Percentiles rank a stretch among this genome's conserved stretches.
Conservation (phyloP, 2,113 vertebrate species). For the Chloroceryle aenea region DNA sequence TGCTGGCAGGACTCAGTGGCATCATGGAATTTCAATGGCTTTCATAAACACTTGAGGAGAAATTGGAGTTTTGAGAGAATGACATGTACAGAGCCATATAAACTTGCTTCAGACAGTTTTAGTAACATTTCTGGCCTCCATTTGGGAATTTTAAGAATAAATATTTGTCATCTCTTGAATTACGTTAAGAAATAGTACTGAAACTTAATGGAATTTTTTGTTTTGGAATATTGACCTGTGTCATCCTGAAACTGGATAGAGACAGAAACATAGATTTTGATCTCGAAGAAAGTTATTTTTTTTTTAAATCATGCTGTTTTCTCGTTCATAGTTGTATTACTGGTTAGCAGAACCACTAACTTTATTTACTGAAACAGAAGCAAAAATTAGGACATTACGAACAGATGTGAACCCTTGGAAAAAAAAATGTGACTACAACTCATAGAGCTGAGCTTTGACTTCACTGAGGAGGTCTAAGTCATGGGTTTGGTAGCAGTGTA, state of each 20-base stretch:
- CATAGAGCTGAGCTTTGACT: not conserved
- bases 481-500: not conserved
- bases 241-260: not conserved
- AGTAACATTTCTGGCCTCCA: not conserved
- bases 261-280: not conserved
- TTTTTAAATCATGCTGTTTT: conserved; percentile 22
- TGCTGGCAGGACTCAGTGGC: not conserved
- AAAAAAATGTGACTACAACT: not conserved
- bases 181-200: not conserved
- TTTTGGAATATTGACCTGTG: not conserved
- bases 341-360: not conserved
- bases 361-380: not conserved
- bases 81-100: not conserved
- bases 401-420: not conserved
- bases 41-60: not conserved
- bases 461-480: not conserved
- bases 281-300: not conserved
- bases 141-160: not conserved
- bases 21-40: not conserved
- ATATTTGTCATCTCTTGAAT: not conserved
- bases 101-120: not conserved
- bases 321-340: not conserved
- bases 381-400: not conserved
- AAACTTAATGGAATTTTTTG: not conserved
- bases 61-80: not conserved